Conservation (phyloP, 2,797 vertebrate genomes). For the Lateolabrax maculatus region DNA sequence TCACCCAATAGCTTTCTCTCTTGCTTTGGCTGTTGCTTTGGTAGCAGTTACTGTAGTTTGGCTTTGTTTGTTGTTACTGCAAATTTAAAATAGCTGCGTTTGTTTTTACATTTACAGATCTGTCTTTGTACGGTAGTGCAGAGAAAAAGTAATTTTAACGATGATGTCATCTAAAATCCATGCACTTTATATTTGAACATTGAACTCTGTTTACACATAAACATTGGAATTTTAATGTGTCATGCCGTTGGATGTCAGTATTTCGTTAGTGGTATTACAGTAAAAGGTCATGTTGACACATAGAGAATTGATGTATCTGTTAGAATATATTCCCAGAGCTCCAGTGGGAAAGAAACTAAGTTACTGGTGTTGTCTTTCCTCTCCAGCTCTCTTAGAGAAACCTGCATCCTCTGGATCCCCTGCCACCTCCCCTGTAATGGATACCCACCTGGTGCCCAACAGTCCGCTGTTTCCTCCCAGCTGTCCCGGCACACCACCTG, state of each 20-base stretch:
- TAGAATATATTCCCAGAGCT: neutral
- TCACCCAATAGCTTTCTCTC: neutral
- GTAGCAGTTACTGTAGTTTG: neutral
- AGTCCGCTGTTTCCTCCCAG: conserved; percentile 83
- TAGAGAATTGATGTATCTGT: neutral
- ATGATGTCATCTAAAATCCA: neutral
- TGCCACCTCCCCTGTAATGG: conserved; percentile 72
- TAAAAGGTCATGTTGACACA: neutral
- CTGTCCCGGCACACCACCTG: conserved; percentile 79
- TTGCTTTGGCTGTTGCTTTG: neutral
- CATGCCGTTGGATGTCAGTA: neutral
- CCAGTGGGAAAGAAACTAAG: neutral
- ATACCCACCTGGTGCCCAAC: conserved; percentile 81
- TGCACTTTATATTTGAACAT: neutral
- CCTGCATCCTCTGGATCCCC: conserved; percentile 70
- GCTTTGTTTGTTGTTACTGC: too few relatives aligned
- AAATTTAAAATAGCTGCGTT: neutral
- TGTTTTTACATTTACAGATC: too few relatives aligned
- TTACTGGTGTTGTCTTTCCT: conserved; percentile 14
- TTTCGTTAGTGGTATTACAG: neutral
- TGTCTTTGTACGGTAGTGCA: neutral
- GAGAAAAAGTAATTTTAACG: neutral
- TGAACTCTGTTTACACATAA: neutral
- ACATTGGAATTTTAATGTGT: neutral
- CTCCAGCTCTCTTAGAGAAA: conserved; percentile 82